Evolutionary conservation across 2,797 vertebrate genomes (phyloP).

Genomic region (Gephyroberyx darwinii): DNA sequence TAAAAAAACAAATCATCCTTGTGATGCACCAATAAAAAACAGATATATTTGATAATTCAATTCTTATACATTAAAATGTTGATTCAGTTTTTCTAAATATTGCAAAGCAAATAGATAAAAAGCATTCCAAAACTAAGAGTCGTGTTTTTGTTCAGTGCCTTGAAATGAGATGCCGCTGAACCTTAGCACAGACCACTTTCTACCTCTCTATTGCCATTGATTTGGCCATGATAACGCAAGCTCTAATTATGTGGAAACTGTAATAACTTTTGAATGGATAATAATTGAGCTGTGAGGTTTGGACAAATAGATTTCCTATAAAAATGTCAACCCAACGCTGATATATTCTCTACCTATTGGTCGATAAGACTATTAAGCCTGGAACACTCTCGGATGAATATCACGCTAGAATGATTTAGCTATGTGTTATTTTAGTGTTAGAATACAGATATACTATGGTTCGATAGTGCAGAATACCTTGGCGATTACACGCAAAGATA

Average conservation of each 20-base stretch:
- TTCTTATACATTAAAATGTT: neutral
- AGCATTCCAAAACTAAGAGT: neutral
- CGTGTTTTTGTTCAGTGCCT: neutral
- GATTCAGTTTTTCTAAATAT: neutral
- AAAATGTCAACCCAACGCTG: constrained; percentile 15
- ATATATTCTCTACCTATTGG: constrained; percentile 12
- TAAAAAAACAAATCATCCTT: neutral
- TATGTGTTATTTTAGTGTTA: neutral
- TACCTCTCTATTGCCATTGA: constrained; percentile 15
- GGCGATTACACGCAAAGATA: constrained; percentile 40
- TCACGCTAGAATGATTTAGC: constrained; percentile 1
- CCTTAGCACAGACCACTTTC: neutral
- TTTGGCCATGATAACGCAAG: neutral
- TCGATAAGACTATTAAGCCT: constrained; percentile 25
- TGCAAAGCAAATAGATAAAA: neutral
- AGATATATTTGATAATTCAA: neutral
- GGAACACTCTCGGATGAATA: constrained; percentile 27
- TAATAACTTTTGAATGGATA: constrained; percentile 20
- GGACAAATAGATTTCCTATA: constrained; percentile 28
- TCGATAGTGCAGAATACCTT: constrained; percentile 17
- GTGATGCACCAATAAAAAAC: neutral
- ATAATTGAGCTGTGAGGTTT: constrained; percentile 4
- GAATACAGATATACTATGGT: constrained; percentile 22
- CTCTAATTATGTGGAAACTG: constrained; percentile 16
- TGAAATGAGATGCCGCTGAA: neutral